Conservation (phyloP, 2,113 vertebrate species). For the Tichodroma muraria region DNA sequence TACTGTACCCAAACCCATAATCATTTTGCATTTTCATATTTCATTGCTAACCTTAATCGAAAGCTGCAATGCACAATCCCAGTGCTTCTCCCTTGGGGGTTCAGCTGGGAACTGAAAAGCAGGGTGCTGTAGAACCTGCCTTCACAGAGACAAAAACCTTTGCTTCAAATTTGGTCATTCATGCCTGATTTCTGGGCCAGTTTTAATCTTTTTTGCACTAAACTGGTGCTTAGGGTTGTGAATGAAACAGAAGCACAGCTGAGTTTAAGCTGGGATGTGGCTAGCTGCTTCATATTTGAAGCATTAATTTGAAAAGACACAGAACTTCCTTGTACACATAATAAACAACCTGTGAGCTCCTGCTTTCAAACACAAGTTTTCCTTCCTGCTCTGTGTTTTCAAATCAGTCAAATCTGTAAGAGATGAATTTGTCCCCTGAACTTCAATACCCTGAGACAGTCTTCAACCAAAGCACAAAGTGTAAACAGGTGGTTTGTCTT, state of each 20-base stretch:
- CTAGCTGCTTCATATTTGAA: neutral
- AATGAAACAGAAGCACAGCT: neutral
- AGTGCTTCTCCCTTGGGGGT: neutral
- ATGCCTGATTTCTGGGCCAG: neutral
- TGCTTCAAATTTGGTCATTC: neutral
- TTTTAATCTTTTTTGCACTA: neutral
- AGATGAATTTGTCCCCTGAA: neutral
- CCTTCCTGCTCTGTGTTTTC: conserved; percentile 30
- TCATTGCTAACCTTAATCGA: neutral
- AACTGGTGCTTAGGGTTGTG: neutral
- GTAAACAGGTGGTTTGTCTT: neutral
- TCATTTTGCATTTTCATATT: neutral
- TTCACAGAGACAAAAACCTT: neutral
- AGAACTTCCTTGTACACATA: neutral
- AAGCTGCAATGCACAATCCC: neutral
- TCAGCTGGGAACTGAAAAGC: neutral
- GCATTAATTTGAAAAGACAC: neutral
- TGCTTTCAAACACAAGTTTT: conserved; percentile 8
- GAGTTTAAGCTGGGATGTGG: neutral
- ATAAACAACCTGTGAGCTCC: neutral
- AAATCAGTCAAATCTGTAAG: neutral
- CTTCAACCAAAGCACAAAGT: neutral
- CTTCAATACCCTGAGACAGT: neutral
- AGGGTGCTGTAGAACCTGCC: neutral
- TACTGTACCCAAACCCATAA: neutral